These are phyloP conservation scores for Etia nguti DNA, from an alignment of 2,113 vertebrate species.

Conservation along the genomic window DNA sequence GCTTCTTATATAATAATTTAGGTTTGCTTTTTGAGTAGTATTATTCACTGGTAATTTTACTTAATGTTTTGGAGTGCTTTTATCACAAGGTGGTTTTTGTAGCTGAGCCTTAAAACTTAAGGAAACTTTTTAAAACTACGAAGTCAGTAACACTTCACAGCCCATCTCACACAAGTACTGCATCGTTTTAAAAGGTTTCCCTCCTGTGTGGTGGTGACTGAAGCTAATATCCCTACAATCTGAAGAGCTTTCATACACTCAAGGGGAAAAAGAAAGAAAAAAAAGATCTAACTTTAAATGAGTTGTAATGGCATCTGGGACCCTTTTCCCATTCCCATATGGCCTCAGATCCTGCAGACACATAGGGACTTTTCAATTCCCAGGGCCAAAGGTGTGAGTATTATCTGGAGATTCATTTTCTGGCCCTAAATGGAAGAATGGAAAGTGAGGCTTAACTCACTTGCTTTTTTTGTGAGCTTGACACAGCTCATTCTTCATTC, in stretches of 20 bases:
- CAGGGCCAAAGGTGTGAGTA: slow-evolving; percentile 32
- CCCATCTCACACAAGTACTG: neutral
- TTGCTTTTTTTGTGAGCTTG: slow-evolving; percentile 13
- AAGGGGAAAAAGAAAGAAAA: neutral
- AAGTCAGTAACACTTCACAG: neutral
- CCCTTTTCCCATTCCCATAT: slow-evolving; percentile 24
- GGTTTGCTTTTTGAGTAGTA: neutral
- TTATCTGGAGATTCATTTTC: slow-evolving; percentile 55
- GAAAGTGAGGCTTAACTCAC: slow-evolving; percentile 35
- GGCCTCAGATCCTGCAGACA: slow-evolving; percentile 10
- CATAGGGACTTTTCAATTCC: slow-evolving; percentile 26
- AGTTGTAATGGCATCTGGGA: slow-evolving; percentile 31
- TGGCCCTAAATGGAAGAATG: slow-evolving; percentile 27
- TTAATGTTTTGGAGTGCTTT: neutral
- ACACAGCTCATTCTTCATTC: slow-evolving; percentile 39
- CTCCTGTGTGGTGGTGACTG: neutral
- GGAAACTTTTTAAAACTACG: neutral
- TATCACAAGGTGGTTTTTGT: neutral
- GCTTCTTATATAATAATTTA: neutral
- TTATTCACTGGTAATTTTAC: neutral
- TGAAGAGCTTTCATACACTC: neutral
- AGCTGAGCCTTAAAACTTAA: neutral
- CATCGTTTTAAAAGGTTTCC: neutral
- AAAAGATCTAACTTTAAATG: slow-evolving; percentile 41
- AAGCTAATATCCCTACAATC: slow-evolving; percentile 3